Evolutionary conservation across 1,140 invertebrate species (phyloP), one percentile per base, ranked within the genome.

Genomic region (Diorhabda carinulata): DNA sequence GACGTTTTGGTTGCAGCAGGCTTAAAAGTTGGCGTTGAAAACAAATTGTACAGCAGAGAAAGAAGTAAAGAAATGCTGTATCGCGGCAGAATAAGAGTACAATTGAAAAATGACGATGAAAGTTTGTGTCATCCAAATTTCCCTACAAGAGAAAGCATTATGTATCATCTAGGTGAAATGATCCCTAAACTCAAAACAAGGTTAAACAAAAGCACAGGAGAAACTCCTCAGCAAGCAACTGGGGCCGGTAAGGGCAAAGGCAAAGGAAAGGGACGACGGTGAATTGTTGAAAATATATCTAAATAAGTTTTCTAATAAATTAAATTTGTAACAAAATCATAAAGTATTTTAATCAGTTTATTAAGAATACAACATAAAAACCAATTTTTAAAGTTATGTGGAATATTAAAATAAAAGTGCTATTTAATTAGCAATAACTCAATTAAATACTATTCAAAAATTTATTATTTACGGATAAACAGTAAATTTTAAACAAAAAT

Each of bases 181-280:
- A 98, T 98, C 79, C 96, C 96, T 1, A 97, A 97, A 81, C 81
- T 98, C 60, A 98, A 98, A 82, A 88, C 90, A 8, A 85, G 94
- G 69, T 86, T 87, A 73, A 70, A 72, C 61, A 81, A 79, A 76
- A 68, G 74, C 6, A 66, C 67, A 40, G 68, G 61, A 2, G 80
- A 80, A 25, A 73, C 77, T 60, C 64, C 58, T 9, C 73, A 76
- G 44, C 63, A 68, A 59, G 60, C 57, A 47, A 65, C 61, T 59
- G 66, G 71, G 45, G 70, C 68, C 56, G 71, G 69, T n/a, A 77
- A 77, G 61, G 76, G 77, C 1, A 81, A 81, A 65, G 78, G 78
- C 3, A 81, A 81, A 71, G 78, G 78, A 5, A 77, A 78, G 71
- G 64, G 69, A 70, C 67, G 66, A 64, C 41, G 47, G 47, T 67